Conservation (phyloP, 2,113 vertebrate species). For the Barnardius zonarius region DNA sequence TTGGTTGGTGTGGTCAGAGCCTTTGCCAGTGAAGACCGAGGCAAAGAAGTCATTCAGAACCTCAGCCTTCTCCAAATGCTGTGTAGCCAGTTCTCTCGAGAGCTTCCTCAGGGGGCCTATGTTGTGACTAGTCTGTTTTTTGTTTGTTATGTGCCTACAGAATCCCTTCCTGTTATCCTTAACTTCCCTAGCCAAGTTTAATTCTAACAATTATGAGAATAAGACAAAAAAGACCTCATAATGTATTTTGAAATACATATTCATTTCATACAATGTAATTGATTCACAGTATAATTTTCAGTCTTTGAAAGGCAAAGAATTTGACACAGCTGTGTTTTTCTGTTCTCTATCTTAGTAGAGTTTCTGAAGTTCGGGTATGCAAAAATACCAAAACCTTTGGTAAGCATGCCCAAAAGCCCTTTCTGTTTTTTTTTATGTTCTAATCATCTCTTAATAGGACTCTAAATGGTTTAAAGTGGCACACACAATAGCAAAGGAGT, state of each 20-base stretch:
- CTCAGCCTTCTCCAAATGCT: too few species aligned
- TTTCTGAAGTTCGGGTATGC: not conserved
- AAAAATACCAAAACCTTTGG: not conserved
- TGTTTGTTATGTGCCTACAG: too few species aligned
- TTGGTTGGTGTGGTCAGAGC: too few species aligned
- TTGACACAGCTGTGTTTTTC: not conserved
- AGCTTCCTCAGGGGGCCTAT: too few species aligned
- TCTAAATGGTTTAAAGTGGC: not conserved
- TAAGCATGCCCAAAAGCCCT: not conserved
- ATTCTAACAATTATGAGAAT: not conserved
- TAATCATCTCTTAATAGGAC: not conserved
- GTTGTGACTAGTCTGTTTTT: too few species aligned
- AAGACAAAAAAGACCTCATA: not conserved
- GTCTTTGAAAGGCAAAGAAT: not conserved
- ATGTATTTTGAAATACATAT: not conserved
- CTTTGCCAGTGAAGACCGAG: too few species aligned
- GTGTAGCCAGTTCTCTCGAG: too few species aligned
- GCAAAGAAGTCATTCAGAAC: too few species aligned
- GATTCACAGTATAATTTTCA: not conserved
- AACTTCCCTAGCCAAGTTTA: too few species aligned
- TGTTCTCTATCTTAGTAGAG: not conserved
- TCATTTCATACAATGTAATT: not conserved
- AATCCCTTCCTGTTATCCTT: too few species aligned
- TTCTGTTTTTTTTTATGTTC: not conserved
- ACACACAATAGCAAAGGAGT: not conserved